Evolutionary conservation across 2,888 invertebrate species (phyloP).

Genomic region (Patella caerulea): DNA sequence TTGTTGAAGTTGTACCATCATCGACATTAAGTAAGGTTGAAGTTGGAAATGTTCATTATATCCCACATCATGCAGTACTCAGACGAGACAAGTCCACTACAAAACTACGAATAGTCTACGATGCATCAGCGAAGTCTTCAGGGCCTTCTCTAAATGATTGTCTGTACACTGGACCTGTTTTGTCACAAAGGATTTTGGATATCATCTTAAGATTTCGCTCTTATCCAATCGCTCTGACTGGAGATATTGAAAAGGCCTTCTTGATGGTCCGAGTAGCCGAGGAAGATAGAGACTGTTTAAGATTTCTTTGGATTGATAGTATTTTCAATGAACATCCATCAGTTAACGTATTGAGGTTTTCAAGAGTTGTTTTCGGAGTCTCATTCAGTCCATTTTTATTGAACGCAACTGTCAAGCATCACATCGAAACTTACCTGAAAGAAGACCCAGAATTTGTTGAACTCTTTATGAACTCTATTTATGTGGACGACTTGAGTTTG

Average conservation of each 20-base stretch:
- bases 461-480: not conserved
- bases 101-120: not conserved
- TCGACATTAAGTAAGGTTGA: not conserved
- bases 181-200: not conserved
- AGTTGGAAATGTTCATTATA: not conserved
- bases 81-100: not conserved
- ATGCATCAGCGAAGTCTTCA: not conserved
- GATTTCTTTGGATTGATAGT: not conserved
- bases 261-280: not conserved
- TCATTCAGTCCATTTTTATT: slow-evolving; percentile 7
- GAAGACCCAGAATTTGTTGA: not conserved
- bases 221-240: not conserved
- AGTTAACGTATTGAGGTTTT: not conserved
- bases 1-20: not conserved
- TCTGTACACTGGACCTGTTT: not conserved
- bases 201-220: not conserved
- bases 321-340: not conserved
- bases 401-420: not conserved
- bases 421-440: not conserved
- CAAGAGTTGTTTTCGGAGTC: not conserved
- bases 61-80: not conserved
- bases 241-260: not conserved
- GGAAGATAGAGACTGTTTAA: not conserved
- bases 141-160: not conserved
- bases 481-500: not conserved